A percentile compares a stretch with the other conserved stretches of the same genome.
These are phyloP conservation scores for Drosophila sucinea DNA, from an alignment of 1,140 invertebrate species.

Conservation along the genomic window DNA sequence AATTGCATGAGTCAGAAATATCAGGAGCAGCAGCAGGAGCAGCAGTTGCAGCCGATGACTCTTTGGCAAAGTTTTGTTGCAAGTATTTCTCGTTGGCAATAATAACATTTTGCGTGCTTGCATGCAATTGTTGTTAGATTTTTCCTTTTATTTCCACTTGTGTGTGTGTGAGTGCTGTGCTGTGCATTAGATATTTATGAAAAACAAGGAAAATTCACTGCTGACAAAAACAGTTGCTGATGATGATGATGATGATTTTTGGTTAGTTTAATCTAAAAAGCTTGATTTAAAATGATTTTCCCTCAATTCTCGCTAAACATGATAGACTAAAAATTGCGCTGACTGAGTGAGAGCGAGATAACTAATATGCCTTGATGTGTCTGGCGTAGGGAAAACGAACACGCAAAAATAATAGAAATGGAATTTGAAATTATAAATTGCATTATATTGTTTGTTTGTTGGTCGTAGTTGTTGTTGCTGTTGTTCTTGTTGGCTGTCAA, in stretches of 20 bases:
- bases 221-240: constrained; percentile 54
- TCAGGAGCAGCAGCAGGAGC: background rate
- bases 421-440: constrained; percentile 63
- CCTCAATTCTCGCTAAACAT: too few relatives aligned
- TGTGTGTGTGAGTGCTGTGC: background rate
- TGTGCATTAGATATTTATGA: constrained; percentile 70
- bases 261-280: background rate
- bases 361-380: constrained; percentile 28
- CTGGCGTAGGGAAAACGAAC: constrained; percentile 14
- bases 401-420: constrained; percentile 57
- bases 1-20: constrained; percentile 51
- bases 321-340: too few relatives aligned
- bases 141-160: constrained; percentile 32
- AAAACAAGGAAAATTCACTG: constrained; percentile 52
- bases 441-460: constrained; percentile 19
- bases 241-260: constrained; percentile 11
- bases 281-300: too few relatives aligned
- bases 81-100: constrained; percentile 39
- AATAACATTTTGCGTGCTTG: constrained; percentile 74
- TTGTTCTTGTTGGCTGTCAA: constrained; percentile 34
- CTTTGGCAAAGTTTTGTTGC: constrained; percentile 35
- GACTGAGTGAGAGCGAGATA: background rate
- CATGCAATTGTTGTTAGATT: constrained; percentile 71
- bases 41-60: background rate
- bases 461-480: constrained; percentile 7